Base-by-base conservation (phyloP, 2,113 vertebrate genomes). In the Muntiacus muntjak region DNA sequence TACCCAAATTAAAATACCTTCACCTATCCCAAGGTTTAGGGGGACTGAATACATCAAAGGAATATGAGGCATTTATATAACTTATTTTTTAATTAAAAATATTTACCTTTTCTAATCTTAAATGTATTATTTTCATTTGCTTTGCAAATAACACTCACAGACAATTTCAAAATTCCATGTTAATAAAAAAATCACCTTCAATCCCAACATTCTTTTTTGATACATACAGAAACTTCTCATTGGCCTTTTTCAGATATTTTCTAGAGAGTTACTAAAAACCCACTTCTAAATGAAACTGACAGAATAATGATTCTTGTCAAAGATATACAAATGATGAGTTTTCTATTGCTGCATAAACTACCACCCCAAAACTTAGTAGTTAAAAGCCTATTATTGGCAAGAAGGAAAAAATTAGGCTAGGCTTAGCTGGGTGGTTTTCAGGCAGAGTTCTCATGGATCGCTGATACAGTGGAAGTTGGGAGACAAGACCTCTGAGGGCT, bases 41-140 rank as follows among this genome's bases (percentile, higher is more conserved):
- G 25, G 1, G 7, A 79, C 9, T 57, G 62, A 43, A 64, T 47
- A n/a, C 28, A 45, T 93, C 6, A 43, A 67, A 91, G 54, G 3
- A 45, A 52, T 14, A 57, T 7, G 10, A 45, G 43, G 13, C 57
- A 64, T 33, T 96, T 62, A 91, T 40, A 23, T 60, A 50, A 30
- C 12, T 57, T 26, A 79, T 30, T 74, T 11, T 40, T 47, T 91
- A 87, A 95, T 58, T 28, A 84, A 89, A 30, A 43, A 26, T 0
- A 2, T 50, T 91, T 82, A 55, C 1, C 1, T 83, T 26, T 92
- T 97, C n/a, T 96, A 7, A 57, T 91, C 91, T 97, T 82, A 97
- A 95, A 84, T 6, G 45, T n/a, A 52, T 45, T 90, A 13, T 83
- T 67, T 74, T 25, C 26, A 58, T 4, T 7, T 36, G 4, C 19